Conservation (phyloP, 2,888 invertebrate species). For the Drosophila pseudotakahashii region DNA sequence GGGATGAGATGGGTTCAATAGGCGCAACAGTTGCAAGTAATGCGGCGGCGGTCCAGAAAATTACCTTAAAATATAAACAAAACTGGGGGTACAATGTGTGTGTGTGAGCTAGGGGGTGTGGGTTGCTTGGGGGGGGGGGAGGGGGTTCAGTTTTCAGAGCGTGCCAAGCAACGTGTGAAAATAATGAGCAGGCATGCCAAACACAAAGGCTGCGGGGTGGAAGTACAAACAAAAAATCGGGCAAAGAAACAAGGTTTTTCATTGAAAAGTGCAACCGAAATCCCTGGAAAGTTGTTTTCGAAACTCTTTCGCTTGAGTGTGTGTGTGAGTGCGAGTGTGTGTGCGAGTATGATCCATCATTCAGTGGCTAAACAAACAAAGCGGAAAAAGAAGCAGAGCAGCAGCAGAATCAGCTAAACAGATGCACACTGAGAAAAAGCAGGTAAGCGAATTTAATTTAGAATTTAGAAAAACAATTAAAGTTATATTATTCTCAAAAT, state of each 20-base stretch:
- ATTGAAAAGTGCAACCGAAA: conserved; percentile 59
- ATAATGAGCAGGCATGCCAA: conserved; percentile 74
- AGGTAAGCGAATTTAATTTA: too few species aligned
- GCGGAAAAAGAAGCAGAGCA: conserved; percentile 33
- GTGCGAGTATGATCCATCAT: conserved; percentile 69
- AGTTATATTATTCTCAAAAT: too few species aligned
- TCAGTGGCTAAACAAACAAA: conserved; percentile 76
- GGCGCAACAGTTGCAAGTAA: conserved; percentile 75
- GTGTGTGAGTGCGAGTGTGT: conserved; percentile 13
- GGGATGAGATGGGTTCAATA: conserved; percentile 30
- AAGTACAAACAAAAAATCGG: conserved; percentile 10
- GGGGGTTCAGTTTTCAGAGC: conserved; percentile 23
- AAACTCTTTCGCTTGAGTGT: conserved; percentile 34
- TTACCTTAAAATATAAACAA: conserved; percentile 74
- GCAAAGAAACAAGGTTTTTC: conserved; percentile 27
- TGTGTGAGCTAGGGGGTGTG: conserved; percentile 1
- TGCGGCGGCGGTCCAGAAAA: conserved; percentile 68
- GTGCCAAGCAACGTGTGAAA: conserved; percentile 75
- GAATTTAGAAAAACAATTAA: too few species aligned
- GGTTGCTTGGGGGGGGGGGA: background rate
- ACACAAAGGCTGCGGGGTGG: conserved; percentile 56
- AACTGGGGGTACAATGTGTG: conserved; percentile 8
- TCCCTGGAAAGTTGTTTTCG: conserved; percentile 63
- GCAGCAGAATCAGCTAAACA: conserved; percentile 17
- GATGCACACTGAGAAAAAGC: conserved; percentile 2